Percentiles rank a stretch among this genome's conserved stretches.
Conservation (phyloP, 2,888 invertebrate species). For the Synanthedon tipuliformis region DNA sequence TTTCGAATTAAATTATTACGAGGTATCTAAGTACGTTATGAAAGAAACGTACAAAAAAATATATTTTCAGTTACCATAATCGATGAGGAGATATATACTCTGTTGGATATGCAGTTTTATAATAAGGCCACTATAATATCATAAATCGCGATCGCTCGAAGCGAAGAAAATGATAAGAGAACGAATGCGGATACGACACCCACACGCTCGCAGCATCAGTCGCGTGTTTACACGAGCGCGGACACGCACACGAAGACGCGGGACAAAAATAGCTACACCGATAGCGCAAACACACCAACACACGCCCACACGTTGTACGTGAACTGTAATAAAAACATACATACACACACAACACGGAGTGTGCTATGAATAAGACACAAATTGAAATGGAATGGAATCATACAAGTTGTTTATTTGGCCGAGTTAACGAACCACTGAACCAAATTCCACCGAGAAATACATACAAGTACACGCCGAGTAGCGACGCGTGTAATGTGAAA, state of each 20-base stretch:
- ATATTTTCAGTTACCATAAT: no score
- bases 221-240: constrained; percentile 21
- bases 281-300: constrained; percentile 68
- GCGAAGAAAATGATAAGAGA: constrained; percentile 54
- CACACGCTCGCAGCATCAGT: constrained; percentile 24
- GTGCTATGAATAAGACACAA: constrained; percentile 55
- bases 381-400: constrained; percentile 58
- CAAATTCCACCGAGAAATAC: constrained; percentile 4
- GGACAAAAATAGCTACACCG: constrained; percentile 57
- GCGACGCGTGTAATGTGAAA: neutral
- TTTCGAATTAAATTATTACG: no score
- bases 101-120: no score
- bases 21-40: no score
- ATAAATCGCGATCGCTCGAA: constrained; percentile 36
- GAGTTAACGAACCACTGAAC: constrained; percentile 18
- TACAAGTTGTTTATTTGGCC: constrained; percentile 38
- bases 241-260: constrained; percentile 25
- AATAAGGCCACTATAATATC: neutral
- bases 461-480: neutral
- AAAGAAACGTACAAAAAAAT: no score
- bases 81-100: no score
- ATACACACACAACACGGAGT: constrained; percentile 32
- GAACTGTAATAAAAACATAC: constrained; percentile 67
- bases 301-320: constrained; percentile 61
- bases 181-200: constrained; percentile 51